Conservation (phyloP, 2,113 vertebrate genomes). For the Cebus imitator region DNA sequence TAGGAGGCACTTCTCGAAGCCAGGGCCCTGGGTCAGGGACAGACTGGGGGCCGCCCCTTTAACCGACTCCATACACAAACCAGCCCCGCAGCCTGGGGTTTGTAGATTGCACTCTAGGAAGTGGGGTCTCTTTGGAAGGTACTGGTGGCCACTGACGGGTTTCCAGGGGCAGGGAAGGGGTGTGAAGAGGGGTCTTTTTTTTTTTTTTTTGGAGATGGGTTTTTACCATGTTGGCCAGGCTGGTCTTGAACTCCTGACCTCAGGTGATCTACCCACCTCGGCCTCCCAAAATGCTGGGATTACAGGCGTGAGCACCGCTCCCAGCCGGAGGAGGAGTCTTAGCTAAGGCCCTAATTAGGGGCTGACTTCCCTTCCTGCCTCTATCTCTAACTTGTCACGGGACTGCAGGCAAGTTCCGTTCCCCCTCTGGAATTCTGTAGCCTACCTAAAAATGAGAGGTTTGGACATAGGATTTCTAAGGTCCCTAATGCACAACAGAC, state of each 20-base stretch:
- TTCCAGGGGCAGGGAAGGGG: not conserved
- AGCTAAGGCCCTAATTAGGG: no score
- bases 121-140: not conserved
- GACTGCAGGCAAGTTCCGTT: not conserved
- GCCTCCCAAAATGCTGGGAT: no score
- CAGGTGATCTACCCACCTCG: no score
- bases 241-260: no score
- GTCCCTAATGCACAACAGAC: not conserved
- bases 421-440: not conserved
- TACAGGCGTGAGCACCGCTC: no score
- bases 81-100: not conserved
- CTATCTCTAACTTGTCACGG: not conserved
- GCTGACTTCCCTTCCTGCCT: not conserved
- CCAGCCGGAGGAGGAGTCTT: no score
- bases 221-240: no score
- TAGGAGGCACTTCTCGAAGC: not conserved
- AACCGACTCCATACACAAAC: not conserved
- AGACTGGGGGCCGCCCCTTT: not conserved
- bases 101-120: not conserved
- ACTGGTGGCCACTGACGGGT: not conserved
- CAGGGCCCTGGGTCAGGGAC: constrained; percentile 25
- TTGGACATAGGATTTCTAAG: not conserved
- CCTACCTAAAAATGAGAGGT: not conserved
- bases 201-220: no score
- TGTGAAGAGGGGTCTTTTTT: no score